Base-by-base conservation (phyloP, 2,113 vertebrate species). In the Carassius auratus region DNA sequence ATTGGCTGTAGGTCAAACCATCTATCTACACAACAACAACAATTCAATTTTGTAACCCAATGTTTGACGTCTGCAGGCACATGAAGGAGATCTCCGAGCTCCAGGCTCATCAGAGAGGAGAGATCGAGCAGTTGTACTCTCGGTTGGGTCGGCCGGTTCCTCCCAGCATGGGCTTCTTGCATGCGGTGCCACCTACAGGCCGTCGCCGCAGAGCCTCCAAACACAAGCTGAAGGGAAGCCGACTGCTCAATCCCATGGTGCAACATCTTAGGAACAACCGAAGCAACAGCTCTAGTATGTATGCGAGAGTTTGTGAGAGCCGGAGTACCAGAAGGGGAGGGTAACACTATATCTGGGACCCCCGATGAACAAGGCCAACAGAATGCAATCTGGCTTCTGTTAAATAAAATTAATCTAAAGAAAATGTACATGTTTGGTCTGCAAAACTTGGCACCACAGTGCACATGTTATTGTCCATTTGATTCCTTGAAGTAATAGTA, bases 81-180 rank as follows among this genome's bases (percentile, higher is more conserved):
- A 95, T 99, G 94, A 97, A 96, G 78, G 98, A 99, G 94, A 98
- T 99, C 87, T 96, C 98, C 0, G 97, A 99, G 91, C 95, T 99
- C 38, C 98, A 99, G 92, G 96, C 96, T 4, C 95, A 97, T 90
- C 98, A 99, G 90, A 96, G 98, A 81, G 96, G 95, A 15, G 98
- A 99, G 91, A 97, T 99, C 5, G 97, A 99, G 91, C 94, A 97
- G 7, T 91, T 99, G 42, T 99, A 98, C 88, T 92, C 90, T 45
- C 94, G 95, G 0, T 92, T 99, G 78, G 98, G 98, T 80, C 98
- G 96, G 90, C 93, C 95, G 0, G 95, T 98, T n/a, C 98, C 98
- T 42, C 93, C 96, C 55, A 96, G 95, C 38, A 85, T 98, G 88
- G 97, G 96, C 10, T 95, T 97, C 86, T 94, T 96, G 55, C 96